A percentile compares a stretch with the other conserved stretches of the same genome.
Conservation (phyloP, 2,888 invertebrate species). For the Thelaira solivaga region DNA sequence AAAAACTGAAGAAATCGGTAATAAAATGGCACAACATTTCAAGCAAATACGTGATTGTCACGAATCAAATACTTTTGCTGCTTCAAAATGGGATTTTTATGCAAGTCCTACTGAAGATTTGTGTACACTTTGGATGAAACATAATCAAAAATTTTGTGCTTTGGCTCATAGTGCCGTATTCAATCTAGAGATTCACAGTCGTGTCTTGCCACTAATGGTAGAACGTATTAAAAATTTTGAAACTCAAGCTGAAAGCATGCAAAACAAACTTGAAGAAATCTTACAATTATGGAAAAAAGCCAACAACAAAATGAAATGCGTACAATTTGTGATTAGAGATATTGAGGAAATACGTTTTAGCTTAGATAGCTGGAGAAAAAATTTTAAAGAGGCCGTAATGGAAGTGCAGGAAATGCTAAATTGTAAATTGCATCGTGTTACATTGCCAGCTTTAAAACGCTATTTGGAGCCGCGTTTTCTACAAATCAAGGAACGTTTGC, state of each 20-base stretch:
- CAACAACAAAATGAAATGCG: constrained; percentile 65
- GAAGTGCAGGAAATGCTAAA: constrained; percentile 75
- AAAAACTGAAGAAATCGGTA: constrained; percentile 55
- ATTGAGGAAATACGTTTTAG: constrained; percentile 64
- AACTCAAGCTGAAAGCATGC: constrained; percentile 65
- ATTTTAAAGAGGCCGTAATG: constrained; percentile 67
- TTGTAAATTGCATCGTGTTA: constrained; percentile 71
- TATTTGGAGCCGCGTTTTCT: constrained; percentile 67
- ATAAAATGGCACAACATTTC: constrained; percentile 67
- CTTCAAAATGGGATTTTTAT: constrained; percentile 63
- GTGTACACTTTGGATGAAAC: constrained; percentile 68
- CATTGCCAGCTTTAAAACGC: constrained; percentile 71
- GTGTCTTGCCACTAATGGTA: constrained; percentile 67
- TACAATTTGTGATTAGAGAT: constrained; percentile 67
- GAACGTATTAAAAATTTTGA: constrained; percentile 66
- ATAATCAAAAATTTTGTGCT: constrained; percentile 69
- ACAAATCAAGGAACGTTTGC: constrained; percentile 63
- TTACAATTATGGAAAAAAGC: too few species aligned
- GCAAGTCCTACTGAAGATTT: constrained; percentile 68
- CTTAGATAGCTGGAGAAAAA: background rate
- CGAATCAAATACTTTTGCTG: constrained; percentile 50
- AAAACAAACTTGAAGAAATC: constrained; percentile 64
- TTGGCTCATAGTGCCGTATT: constrained; percentile 68
- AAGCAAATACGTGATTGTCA: constrained; percentile 65
- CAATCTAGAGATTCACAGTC: constrained; percentile 69